Evolutionary conservation across 2,888 invertebrate genomes (phyloP).

Genomic region (Hipparchia sbordonii): DNA sequence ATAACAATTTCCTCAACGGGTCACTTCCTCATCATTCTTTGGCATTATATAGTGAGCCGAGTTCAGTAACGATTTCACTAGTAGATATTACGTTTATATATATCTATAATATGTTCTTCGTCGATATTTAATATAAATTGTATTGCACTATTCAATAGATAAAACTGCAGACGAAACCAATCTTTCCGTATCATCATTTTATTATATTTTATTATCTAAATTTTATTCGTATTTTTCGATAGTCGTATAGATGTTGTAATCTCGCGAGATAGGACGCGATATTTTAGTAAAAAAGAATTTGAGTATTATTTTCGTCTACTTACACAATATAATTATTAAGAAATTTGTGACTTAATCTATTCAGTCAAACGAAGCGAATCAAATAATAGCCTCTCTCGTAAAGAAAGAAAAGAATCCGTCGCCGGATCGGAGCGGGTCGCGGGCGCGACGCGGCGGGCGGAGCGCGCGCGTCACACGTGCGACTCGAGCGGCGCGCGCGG

Average conservation of each 20-base stretch:
- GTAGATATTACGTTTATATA: constrained; percentile 38
- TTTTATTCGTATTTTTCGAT: constrained; percentile 47
- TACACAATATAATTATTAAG: constrained; percentile 63
- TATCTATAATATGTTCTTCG: constrained; percentile 34
- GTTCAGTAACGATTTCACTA: constrained; percentile 60
- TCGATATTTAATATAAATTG: constrained; percentile 48
- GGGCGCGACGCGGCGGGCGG: constrained; percentile 41
- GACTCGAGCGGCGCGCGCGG: constrained; percentile 58
- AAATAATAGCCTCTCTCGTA: constrained; percentile 79
- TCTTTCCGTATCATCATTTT: constrained; percentile 42
- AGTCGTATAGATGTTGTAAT: constrained; percentile 41
- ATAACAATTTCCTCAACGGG: constrained; percentile 55
- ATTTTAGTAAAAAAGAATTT: constrained; percentile 56
- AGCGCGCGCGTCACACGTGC: constrained; percentile 45
- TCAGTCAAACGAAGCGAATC: constrained; percentile 81
- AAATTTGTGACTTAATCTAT: constrained; percentile 79
- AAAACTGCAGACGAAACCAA: constrained; percentile 47
- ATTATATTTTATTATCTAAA: constrained; percentile 48
- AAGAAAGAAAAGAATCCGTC: constrained; percentile 54
- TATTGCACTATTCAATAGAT: constrained; percentile 68
- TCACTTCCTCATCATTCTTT: constrained; percentile 74
- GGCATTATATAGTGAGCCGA: constrained; percentile 81
- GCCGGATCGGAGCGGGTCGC: background rate
- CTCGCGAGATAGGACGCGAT: constrained; percentile 51
- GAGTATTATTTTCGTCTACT: constrained; percentile 61